Percentiles rank a stretch among this genome's conserved stretches.
Evolutionary conservation across 2,888 invertebrate species (phyloP).

Genomic region (Lobophora halterata): DNA sequence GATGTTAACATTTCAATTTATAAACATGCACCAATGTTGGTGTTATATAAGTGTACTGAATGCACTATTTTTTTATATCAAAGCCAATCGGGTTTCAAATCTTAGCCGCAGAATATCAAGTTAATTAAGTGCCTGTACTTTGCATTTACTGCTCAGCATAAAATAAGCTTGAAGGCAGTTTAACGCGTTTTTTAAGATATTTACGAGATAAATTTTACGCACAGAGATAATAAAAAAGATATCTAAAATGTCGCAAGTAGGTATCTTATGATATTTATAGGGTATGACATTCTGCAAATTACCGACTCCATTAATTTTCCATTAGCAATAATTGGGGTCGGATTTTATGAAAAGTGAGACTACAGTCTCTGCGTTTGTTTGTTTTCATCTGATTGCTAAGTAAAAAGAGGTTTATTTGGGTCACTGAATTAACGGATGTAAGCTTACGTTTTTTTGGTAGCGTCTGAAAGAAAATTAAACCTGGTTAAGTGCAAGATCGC

Average conservation of each 20-base stretch:
- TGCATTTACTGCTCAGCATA: conserved; percentile 7
- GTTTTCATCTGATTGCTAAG: conserved; percentile 13
- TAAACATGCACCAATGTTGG: no score
- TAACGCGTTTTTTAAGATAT: conserved; percentile 19
- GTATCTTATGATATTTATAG: conserved; percentile 68
- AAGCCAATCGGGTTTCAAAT: no score
- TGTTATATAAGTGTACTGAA: no score
- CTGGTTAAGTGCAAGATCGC: no score
- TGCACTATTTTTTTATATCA: no score
- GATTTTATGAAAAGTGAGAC: conserved; percentile 34
- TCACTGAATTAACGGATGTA: no score
- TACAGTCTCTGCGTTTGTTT: conserved; percentile 23
- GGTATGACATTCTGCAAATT: conserved; percentile 75
- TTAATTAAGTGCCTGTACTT: not conserved
- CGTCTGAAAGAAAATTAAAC: not conserved
- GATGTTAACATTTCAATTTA: no score
- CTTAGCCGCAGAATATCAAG: no score
- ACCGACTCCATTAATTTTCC: conserved; percentile 74
- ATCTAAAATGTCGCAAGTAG: conserved; percentile 56
- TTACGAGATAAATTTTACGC: conserved; percentile 39
- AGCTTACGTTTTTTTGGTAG: no score
- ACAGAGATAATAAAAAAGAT: conserved; percentile 43
- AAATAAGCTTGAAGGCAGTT: conserved; percentile 16
- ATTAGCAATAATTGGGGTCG: conserved; percentile 64
- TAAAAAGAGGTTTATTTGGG: no score